Evolutionary conservation across 2,797 vertebrate species (phyloP).

Genomic region (Myripristis murdjan): DNA sequence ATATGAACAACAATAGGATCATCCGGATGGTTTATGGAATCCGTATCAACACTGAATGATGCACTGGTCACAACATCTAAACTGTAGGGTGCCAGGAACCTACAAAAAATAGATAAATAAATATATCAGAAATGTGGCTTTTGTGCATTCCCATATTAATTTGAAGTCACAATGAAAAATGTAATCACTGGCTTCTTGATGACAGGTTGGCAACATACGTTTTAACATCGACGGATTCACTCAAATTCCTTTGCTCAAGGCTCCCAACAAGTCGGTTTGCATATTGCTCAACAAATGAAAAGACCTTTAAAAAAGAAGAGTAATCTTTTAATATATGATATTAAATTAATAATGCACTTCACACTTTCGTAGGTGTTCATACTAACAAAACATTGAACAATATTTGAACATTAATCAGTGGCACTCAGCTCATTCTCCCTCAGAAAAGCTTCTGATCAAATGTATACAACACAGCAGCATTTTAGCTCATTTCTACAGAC

Average conservation of each 20-base stretch:
- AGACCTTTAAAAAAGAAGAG: slow-evolving; percentile 79
- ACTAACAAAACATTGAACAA: too few species aligned
- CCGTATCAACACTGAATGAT: slow-evolving; percentile 87
- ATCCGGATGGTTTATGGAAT: slow-evolving; percentile 87
- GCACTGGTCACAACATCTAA: slow-evolving; percentile 88
- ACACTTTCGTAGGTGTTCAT: too few species aligned
- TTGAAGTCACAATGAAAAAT: too few species aligned
- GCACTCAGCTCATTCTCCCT: too few species aligned
- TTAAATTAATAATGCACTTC: background rate
- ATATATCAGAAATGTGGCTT: slow-evolving; percentile 2
- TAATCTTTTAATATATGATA: background rate
- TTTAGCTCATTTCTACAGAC: too few species aligned
- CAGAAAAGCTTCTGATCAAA: too few species aligned
- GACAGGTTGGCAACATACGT: slow-evolving; percentile 80
- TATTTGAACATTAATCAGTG: too few species aligned
- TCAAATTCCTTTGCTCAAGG: slow-evolving; percentile 73
- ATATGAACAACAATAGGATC: slow-evolving; percentile 83
- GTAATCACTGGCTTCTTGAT: background rate
- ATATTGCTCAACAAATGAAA: slow-evolving; percentile 85
- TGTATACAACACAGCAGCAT: too few species aligned
- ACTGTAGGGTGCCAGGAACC: slow-evolving; percentile 86
- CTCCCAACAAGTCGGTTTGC: slow-evolving; percentile 85
- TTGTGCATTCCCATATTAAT: background rate
- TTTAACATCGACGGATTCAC: slow-evolving; percentile 80
- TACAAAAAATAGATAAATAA: too few species aligned